These are phyloP conservation scores for Calosoma granatense DNA, from an alignment of 1,140 invertebrate species.

Conservation along the genomic window DNA sequence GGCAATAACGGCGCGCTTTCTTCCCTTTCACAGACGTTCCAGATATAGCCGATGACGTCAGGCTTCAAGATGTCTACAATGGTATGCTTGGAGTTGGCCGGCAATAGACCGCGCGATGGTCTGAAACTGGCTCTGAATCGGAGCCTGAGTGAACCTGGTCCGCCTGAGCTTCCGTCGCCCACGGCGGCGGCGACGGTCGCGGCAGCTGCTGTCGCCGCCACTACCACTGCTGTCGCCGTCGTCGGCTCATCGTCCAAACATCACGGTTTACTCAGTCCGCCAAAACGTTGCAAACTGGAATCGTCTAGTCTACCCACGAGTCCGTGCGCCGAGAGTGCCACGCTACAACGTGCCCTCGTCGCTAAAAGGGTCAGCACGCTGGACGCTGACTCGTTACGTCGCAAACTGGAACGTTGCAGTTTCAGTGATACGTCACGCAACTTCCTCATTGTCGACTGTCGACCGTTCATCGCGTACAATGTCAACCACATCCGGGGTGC, in stretches of 20 bases:
- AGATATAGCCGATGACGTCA: constrained; percentile 31
- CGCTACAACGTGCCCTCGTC: constrained; percentile 40
- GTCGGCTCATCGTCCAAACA: constrained; percentile 12
- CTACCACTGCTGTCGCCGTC: neutral
- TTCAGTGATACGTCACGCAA: constrained; percentile 19
- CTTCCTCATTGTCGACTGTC: constrained; percentile 56
- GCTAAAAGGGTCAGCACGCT: constrained; percentile 30
- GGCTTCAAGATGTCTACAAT: constrained; percentile 36
- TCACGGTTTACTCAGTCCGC: constrained; percentile 22
- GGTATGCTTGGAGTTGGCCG: constrained; percentile 40
- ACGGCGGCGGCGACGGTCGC: constrained; percentile 4
- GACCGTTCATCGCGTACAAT: constrained; percentile 63
- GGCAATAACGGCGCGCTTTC: neutral
- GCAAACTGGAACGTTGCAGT: constrained; percentile 27
- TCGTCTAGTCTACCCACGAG: constrained; percentile 41
- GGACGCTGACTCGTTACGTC: constrained; percentile 30
- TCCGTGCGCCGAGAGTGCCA: constrained; percentile 44
- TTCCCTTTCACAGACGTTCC: constrained; percentile 26
- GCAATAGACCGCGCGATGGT: constrained; percentile 39
- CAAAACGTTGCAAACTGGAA: constrained; percentile 49
- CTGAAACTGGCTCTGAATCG: constrained; percentile 48
- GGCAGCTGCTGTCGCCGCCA: constrained; percentile 9
- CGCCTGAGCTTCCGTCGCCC: constrained; percentile 20
- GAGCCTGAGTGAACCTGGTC: constrained; percentile 50
- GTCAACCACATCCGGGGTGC: constrained; percentile 59